Conservation (phyloP, 2,797 vertebrate genomes). For the Morelia viridis region DNA sequence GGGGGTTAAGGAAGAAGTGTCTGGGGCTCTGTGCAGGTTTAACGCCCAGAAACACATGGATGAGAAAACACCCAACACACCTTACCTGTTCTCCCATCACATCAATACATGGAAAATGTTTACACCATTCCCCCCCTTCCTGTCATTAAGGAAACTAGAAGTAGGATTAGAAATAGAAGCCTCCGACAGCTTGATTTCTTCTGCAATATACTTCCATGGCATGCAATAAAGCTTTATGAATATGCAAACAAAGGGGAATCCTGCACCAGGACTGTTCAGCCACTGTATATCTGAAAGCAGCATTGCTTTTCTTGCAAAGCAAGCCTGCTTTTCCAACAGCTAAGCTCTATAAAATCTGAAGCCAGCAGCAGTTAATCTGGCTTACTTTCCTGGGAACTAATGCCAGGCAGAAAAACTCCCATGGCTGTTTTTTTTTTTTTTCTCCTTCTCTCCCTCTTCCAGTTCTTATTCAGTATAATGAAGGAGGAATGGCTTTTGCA, state of each 20-base stretch:
- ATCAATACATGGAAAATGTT: conserved; percentile 63
- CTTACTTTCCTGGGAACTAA: conserved; percentile 65
- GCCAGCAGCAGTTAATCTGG: conserved; percentile 67
- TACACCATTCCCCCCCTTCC: conserved; percentile 66
- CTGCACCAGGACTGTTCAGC: conserved; percentile 60
- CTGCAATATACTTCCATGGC: conserved; percentile 63
- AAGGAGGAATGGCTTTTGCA: neutral
- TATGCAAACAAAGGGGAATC: conserved; percentile 73
- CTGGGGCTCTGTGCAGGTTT: neutral
- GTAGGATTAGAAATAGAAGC: conserved; percentile 74
- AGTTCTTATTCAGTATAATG: neutral
- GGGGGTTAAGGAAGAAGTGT: neutral
- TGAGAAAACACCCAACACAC: conserved; percentile 47
- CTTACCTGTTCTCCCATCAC: conserved; percentile 41
- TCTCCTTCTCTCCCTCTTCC: neutral
- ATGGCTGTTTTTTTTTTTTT: neutral
- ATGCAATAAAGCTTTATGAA: conserved; percentile 74
- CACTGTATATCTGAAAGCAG: conserved; percentile 63
- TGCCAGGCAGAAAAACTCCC: conserved; percentile 59
- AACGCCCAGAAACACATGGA: neutral
- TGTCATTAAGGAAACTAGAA: conserved; percentile 72
- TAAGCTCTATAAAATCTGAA: conserved; percentile 65
- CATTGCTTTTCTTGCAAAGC: conserved; percentile 45
- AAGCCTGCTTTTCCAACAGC: conserved; percentile 62
- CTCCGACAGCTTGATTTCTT: conserved; percentile 73